Conservation (phyloP, 2,797 vertebrate genomes). For the Anguilla anguilla region DNA sequence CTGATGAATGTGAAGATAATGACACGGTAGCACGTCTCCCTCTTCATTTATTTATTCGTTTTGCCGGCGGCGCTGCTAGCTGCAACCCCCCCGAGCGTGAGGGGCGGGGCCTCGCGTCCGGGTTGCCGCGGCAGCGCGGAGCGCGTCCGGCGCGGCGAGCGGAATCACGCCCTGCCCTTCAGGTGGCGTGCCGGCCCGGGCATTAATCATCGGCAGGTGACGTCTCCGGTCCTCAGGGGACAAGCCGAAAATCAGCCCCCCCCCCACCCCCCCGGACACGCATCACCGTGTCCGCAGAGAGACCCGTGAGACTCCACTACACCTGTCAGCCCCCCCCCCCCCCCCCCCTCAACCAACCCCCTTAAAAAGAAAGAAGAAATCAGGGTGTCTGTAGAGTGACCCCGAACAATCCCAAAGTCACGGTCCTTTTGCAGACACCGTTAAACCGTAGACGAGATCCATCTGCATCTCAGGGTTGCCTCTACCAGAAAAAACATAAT, state of each 20-base stretch:
- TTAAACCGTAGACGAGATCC: background rate
- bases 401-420: constrained; percentile 14
- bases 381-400: background rate
- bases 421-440: background rate
- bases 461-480: background rate
- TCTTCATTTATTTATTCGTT: background rate
- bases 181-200: constrained; percentile 47
- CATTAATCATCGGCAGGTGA: constrained; percentile 55
- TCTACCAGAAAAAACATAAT: background rate
- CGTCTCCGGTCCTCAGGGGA: constrained; percentile 45
- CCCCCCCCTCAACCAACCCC: constrained; percentile 1
- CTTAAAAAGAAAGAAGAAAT: background rate
- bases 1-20: background rate
- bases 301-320: constrained; percentile 39
- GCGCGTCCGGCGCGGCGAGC: constrained; percentile 39
- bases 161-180: constrained; percentile 58
- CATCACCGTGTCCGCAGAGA: constrained; percentile 40
- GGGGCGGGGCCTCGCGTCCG: background rate
- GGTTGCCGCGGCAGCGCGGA: constrained; percentile 30
- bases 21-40: background rate
- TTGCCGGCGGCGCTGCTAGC: background rate
- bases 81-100: background rate
- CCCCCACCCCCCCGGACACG: background rate
- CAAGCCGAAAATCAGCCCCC: constrained; percentile 28
- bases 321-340: constrained; percentile 39